Percentiles rank a stretch among this genome's conserved stretches.
These are phyloP conservation scores for Eupithecia pulchellata DNA, from an alignment of 2,888 invertebrate genomes.

Conservation along the genomic window DNA sequence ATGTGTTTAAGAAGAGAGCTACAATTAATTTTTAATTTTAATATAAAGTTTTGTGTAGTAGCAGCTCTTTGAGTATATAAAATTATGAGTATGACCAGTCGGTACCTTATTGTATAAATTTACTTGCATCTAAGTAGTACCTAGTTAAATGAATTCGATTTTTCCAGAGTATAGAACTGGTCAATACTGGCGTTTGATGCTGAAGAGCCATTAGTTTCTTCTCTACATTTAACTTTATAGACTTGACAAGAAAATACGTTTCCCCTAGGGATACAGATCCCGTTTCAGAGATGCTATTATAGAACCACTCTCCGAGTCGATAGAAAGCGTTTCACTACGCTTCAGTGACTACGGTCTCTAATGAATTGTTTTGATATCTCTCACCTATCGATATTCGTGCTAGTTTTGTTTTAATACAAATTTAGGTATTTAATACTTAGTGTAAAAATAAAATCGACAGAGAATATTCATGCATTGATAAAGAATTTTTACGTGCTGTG, in stretches of 20 bases:
- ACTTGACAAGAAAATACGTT: neutral
- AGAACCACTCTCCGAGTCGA: conserved; percentile 49
- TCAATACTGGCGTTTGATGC: neutral
- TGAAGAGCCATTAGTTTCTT: neutral
- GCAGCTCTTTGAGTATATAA: too few species aligned
- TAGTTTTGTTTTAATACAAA: neutral
- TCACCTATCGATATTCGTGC: neutral
- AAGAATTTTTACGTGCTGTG: neutral
- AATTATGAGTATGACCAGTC: neutral
- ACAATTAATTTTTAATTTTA: neutral
- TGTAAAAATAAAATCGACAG: neutral
- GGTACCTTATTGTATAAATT: neutral
- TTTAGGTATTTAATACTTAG: neutral
- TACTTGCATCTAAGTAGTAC: neutral
- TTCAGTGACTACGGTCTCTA: conserved; percentile 59
- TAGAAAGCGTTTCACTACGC: conserved; percentile 68
- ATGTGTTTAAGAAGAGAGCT: neutral
- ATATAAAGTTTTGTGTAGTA: neutral
- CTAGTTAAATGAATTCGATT: neutral
- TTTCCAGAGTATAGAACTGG: neutral
- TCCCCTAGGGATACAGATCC: conserved; percentile 11
- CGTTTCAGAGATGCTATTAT: conserved; percentile 40
- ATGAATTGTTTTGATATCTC: conserved; percentile 47
- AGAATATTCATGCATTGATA: neutral
- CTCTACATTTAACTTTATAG: neutral